Evolutionary conservation across 2,113 vertebrate genomes (phyloP).

Genomic region (Sakesphorus luctuosus): DNA sequence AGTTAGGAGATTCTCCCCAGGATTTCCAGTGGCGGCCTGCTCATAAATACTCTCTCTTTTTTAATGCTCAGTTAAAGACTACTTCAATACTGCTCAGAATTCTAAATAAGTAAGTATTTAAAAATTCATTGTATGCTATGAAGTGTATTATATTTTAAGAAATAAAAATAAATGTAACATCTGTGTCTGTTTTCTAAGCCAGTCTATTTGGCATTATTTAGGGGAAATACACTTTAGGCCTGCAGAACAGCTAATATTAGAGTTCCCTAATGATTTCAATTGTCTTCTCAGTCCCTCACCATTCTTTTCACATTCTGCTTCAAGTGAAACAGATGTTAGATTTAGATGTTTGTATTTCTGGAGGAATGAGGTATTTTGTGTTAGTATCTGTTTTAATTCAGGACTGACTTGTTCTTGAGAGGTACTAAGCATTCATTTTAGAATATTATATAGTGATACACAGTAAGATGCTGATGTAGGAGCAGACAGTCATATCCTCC

Average conservation of each 20-base stretch:
- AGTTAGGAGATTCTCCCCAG: neutral
- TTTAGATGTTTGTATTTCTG: neutral
- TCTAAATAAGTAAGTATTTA: neutral
- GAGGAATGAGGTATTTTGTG: neutral
- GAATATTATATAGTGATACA: neutral
- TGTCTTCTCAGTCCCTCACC: neutral
- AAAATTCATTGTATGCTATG: neutral
- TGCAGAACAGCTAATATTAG: neutral
- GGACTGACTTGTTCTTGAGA: neutral
- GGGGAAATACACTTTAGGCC: neutral
- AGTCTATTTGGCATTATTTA: neutral
- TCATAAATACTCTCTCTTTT: neutral
- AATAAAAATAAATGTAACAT: neutral
- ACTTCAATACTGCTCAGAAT: neutral
- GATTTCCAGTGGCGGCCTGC: neutral
- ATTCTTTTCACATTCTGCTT: neutral
- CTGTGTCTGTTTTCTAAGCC: neutral
- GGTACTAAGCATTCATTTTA: neutral
- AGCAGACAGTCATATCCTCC: neutral
- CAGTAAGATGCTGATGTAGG: neutral
- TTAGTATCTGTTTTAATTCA: neutral
- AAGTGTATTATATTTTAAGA: neutral
- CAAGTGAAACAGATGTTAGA: neutral
- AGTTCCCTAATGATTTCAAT: neutral
- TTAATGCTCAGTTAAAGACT: neutral